Percentiles rank a stretch among this genome's conserved stretches.
Evolutionary conservation across 1,140 invertebrate species (phyloP).

Genomic region (Brachionus rubens): DNA sequence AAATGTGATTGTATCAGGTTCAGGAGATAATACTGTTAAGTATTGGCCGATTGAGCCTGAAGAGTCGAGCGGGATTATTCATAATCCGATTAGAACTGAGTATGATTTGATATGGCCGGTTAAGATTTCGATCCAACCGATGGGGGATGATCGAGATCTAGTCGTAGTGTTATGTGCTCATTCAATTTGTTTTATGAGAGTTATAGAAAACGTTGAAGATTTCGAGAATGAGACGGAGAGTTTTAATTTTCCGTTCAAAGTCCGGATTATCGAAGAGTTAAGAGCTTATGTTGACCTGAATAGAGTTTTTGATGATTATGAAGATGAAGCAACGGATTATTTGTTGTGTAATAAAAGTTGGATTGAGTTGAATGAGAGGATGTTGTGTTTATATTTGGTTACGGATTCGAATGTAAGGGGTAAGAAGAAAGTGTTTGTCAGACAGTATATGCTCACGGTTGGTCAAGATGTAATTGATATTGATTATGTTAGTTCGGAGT

Average conservation of each 20-base stretch:
- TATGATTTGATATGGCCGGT: background rate
- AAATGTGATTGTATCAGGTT: conserved; percentile 18
- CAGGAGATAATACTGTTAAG: conserved; percentile 2
- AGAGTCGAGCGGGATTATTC: background rate
- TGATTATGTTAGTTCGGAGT: background rate
- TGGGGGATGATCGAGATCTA: background rate
- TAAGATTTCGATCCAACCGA: background rate
- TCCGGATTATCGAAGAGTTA: background rate
- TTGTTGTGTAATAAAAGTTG: conserved; percentile 32
- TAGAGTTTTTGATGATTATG: conserved; percentile 1
- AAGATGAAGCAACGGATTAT: background rate
- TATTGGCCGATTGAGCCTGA: conserved; percentile 10
- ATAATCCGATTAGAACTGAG: background rate
- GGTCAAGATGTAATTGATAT: background rate
- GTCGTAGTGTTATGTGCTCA: background rate
- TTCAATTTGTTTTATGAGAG: background rate
- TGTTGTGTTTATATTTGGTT: background rate
- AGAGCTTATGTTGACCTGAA: background rate
- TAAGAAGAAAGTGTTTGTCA: background rate
- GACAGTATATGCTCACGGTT: background rate
- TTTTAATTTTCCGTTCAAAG: background rate
- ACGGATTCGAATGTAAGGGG: background rate
- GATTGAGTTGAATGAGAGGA: background rate
- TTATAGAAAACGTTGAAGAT: background rate
- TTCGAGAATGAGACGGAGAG: background rate